Conservation (phyloP, 1,140 invertebrate species). For the Leptinotarsa defecta region DNA sequence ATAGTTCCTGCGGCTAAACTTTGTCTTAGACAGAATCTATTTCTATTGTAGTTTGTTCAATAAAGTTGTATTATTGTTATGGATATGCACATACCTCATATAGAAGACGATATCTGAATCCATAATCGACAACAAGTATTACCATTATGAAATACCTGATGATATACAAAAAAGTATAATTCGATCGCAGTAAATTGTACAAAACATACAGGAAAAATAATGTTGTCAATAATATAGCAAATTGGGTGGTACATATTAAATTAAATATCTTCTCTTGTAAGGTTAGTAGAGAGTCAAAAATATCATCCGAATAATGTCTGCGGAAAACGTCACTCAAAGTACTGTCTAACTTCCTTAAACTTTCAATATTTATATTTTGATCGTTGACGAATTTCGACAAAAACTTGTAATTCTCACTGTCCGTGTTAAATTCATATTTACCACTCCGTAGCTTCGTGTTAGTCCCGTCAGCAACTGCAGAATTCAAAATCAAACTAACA, state of each 20-base stretch:
- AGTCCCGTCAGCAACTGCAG: conserved; percentile 23
- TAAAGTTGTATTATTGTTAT: background rate
- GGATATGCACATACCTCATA: conserved; percentile 30
- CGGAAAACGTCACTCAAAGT: conserved; percentile 34
- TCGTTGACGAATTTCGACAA: conserved; percentile 26
- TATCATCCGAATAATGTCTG: conserved; percentile 24
- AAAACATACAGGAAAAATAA: background rate
- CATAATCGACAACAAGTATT: conserved; percentile 36
- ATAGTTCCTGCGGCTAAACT: no score
- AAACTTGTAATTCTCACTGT: conserved; percentile 31
- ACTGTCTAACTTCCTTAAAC: conserved; percentile 34
- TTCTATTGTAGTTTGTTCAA: no score
- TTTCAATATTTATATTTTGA: conserved; percentile 24
- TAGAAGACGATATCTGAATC: conserved; percentile 30
- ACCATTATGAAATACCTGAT: conserved; percentile 32
- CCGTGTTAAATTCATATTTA: conserved; percentile 27
- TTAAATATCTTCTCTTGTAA: conserved; percentile 25
- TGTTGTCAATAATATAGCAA: background rate
- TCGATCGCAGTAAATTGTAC: conserved; percentile 25
- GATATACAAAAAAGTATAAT: conserved; percentile 34
- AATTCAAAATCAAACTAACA: conserved; percentile 27
- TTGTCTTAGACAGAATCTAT: no score
- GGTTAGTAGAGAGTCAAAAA: conserved; percentile 20
- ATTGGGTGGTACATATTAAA: background rate
- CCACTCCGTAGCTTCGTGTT: conserved; percentile 27